Evolutionary conservation across 2,113 vertebrate species (phyloP).

Genomic region (Neodon shergylaensis): DNA sequence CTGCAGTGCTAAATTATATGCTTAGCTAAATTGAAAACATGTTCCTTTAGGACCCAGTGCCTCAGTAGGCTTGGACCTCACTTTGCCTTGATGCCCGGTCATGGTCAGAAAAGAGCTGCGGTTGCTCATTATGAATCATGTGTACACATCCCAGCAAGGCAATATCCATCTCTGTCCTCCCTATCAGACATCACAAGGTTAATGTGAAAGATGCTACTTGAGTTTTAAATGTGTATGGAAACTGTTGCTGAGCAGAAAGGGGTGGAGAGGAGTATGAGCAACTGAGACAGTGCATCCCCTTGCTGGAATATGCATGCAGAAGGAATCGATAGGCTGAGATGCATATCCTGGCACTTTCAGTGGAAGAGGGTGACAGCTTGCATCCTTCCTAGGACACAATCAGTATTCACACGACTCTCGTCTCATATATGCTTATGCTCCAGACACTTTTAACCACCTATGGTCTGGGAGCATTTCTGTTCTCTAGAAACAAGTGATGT

Average conservation of each 20-base stretch:
- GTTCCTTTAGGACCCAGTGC: neutral
- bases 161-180: constrained; percentile 73
- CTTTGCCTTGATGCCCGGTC: constrained; percentile 5
- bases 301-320: neutral
- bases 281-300: neutral
- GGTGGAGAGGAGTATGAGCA: neutral
- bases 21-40: neutral
- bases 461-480: neutral
- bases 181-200: constrained; percentile 74
- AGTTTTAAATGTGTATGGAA: constrained; percentile 67
- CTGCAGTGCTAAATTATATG: neutral
- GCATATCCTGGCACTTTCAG: neutral
- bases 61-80: neutral
- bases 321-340: neutral
- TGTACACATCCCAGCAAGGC: neutral
- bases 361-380: neutral
- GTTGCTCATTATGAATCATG: constrained; percentile 62
- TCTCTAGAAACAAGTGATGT: neutral
- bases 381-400: constrained; percentile 31
- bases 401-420: neutral
- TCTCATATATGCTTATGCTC: neutral
- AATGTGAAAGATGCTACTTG: constrained; percentile 56
- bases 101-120: neutral
- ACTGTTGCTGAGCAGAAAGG: neutral
- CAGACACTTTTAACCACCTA: neutral